These are phyloP conservation scores for Intellagama lesueurii DNA, from an alignment of 2,797 vertebrate species.

Conservation along the genomic window DNA sequence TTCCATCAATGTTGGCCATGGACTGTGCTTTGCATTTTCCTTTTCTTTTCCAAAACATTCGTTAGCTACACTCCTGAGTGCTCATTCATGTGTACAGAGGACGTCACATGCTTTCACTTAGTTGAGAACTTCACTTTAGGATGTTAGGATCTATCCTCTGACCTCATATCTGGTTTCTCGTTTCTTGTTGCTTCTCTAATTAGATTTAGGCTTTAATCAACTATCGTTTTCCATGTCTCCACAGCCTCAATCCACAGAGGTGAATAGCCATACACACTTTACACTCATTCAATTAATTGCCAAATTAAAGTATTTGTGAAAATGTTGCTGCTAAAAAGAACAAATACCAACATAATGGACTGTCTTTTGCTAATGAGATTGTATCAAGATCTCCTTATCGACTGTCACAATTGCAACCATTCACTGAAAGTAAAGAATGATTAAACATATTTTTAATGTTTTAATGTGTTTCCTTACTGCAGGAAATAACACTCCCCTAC, in stretches of 20 bases:
- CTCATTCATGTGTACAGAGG: no score
- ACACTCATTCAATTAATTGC: conserved; percentile 20
- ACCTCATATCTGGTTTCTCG: not conserved
- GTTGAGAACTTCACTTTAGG: no score
- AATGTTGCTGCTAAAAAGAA: no score
- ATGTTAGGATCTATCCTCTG: not conserved
- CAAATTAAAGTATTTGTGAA: no score
- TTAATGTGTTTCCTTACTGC: no score
- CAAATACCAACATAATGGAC: not conserved
- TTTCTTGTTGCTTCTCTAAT: no score
- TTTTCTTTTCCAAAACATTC: no score
- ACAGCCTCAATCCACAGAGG: not conserved
- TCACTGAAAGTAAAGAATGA: conserved; percentile 13
- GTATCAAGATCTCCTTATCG: not conserved
- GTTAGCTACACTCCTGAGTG: no score
- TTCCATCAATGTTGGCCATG: no score
- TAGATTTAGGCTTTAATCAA: not conserved
- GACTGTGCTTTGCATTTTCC: no score
- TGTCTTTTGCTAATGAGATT: conserved; percentile 33
- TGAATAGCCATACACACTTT: not conserved
- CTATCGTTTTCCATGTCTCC: not conserved
- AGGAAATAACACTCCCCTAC: no score
- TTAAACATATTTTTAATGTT: conserved; percentile 31
- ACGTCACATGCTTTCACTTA: no score
- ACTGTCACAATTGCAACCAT: not conserved